Conservation (phyloP, 2,888 invertebrate genomes). For the Crossocerus cetratus region DNA sequence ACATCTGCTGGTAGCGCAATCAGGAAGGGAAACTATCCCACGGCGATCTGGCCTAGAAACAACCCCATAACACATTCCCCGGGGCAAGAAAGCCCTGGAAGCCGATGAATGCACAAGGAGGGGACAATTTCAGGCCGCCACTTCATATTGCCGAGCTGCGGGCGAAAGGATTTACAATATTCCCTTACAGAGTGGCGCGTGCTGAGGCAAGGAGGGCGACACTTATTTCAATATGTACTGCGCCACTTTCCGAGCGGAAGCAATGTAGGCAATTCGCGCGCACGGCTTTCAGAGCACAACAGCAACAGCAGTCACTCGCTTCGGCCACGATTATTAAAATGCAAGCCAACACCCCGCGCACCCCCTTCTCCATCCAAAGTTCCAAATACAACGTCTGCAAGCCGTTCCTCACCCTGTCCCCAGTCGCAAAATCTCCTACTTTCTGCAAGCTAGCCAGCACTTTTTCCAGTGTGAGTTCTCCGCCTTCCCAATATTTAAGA, state of each 20-base stretch:
- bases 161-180: conserved; percentile 15
- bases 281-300: conserved; percentile 43
- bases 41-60: too few relatives aligned
- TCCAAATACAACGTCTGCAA: too few relatives aligned
- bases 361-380: too few relatives aligned
- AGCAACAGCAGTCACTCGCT: conserved; percentile 47
- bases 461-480: too few relatives aligned
- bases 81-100: too few relatives aligned
- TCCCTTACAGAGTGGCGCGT: conserved; percentile 22
- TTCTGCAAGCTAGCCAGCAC: too few relatives aligned
- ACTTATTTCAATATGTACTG: conserved; percentile 53
- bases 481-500: too few relatives aligned
- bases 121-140: not conserved
- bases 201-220: conserved; percentile 21
- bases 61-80: too few relatives aligned
- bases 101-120: not conserved
- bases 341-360: conserved; percentile 34
- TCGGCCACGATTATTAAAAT: conserved; percentile 64
- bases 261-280: conserved; percentile 56
- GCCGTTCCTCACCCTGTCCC: too few relatives aligned
- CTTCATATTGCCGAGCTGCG: not conserved
- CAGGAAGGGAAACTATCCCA: too few relatives aligned
- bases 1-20: too few relatives aligned
- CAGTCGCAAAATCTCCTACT: too few relatives aligned
- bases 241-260: conserved; percentile 52